These are phyloP conservation scores for Orientallactaga bullata DNA, from an alignment of 2,113 vertebrate species.

Conservation along the genomic window DNA sequence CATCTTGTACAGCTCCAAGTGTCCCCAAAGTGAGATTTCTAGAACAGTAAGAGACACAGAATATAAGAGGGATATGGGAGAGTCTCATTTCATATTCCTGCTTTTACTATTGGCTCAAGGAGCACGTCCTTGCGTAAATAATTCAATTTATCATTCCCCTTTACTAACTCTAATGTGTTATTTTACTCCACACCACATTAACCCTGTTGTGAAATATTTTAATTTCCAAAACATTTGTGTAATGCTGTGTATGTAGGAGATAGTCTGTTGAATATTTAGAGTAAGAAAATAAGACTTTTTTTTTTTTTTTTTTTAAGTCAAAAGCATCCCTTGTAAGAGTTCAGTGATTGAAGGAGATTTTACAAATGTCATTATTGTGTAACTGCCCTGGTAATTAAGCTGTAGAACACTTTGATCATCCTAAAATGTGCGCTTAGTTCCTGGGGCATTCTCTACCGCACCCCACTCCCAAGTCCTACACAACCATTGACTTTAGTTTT, in stretches of 20 bases:
- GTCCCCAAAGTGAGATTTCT: background rate
- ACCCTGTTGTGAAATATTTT: background rate
- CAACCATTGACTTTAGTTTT: background rate
- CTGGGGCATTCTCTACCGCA: too few relatives aligned
- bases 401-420: background rate
- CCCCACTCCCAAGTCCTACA: background rate
- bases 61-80: background rate
- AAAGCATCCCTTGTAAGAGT: background rate
- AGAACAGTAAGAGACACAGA: background rate
- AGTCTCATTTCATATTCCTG: background rate
- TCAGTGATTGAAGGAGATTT: background rate
- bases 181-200: background rate
- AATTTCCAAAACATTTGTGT: background rate
- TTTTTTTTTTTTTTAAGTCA: too few relatives aligned
- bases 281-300: background rate
- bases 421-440: background rate
- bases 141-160: background rate
- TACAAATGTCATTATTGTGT: background rate
- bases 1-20: background rate
- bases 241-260: background rate
- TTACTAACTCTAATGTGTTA: background rate
- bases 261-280: background rate
- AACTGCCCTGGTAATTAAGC: background rate
- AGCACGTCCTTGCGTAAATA: background rate
- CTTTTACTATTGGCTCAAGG: background rate